Conservation (phyloP, 2,113 vertebrate genomes). For the Charina bottae region DNA sequence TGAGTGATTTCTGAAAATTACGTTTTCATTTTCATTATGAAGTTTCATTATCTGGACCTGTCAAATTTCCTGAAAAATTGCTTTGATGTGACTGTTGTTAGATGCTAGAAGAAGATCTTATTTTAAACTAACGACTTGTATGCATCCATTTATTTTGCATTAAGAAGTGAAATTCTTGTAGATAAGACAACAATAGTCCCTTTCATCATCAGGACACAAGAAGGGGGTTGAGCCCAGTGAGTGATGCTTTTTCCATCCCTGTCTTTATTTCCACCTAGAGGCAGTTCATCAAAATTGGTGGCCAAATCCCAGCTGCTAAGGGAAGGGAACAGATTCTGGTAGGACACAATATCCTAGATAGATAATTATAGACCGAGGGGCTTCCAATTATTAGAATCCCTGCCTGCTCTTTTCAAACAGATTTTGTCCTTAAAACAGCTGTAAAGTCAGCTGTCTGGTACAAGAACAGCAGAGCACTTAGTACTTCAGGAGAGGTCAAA, state of each 20-base stretch:
- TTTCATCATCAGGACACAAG: not conserved
- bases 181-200: not conserved
- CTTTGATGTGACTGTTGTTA: not conserved
- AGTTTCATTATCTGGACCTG: not conserved
- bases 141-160: not conserved
- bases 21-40: not conserved
- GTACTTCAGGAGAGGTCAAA: not conserved
- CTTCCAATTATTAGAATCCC: not conserved
- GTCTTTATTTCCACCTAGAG: not conserved
- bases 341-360: not conserved
- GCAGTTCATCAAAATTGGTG: not conserved
- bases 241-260: not conserved
- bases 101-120: not conserved
- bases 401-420: not conserved
- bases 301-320: not conserved
- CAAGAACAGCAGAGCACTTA: not conserved
- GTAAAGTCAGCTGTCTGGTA: not conserved
- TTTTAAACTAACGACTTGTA: not conserved
- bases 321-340: not conserved
- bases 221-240: not conserved
- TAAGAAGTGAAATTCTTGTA: not conserved
- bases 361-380: not conserved
- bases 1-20: not conserved
- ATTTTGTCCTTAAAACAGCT: not conserved
- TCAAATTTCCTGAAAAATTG: not conserved